A percentile compares a stretch with the other conserved stretches of the same genome.
phyloP scores from a whole-genome alignment of 2,797 vertebrate species.

The Micropoecilia bifurca region DNA sequence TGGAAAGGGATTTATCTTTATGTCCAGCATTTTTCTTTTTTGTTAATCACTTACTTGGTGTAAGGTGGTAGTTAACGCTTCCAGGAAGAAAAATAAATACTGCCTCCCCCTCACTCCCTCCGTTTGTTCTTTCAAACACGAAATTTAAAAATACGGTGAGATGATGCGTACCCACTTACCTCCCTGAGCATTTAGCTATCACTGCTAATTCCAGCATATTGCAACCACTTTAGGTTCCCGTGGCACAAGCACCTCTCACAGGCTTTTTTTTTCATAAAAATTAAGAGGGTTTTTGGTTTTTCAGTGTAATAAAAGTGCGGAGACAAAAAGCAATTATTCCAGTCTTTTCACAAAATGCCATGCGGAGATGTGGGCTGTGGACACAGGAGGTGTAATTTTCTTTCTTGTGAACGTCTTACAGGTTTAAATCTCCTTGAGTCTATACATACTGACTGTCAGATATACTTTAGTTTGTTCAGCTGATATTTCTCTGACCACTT shows the following conservation, averaged over 20 bases:
- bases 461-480: neutral
- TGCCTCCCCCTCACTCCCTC: slow-evolving; percentile 26
- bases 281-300: slow-evolving; percentile 68
- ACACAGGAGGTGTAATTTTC: slow-evolving; percentile 50
- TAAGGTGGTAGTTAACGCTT: slow-evolving; percentile 5
- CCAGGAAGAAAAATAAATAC: neutral
- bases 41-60: neutral
- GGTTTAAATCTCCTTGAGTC: slow-evolving; percentile 6
- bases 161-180: slow-evolving; percentile 70
- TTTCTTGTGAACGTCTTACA: slow-evolving; percentile 46
- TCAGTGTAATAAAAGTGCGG: slow-evolving; percentile 64
- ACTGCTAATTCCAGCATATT: slow-evolving; percentile 70
- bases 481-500: neutral
- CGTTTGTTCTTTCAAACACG: slow-evolving; percentile 53
- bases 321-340: slow-evolving; percentile 70
- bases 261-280: slow-evolving; percentile 55
- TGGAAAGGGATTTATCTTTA: neutral
- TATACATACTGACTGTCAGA: slow-evolving; percentile 12
- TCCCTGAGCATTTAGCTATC: slow-evolving; percentile 63
- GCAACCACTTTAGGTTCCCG: slow-evolving; percentile 67
- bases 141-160: slow-evolving; percentile 77
- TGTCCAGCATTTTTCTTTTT: neutral
- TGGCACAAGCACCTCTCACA: slow-evolving; percentile 67
- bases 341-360: slow-evolving; percentile 60
- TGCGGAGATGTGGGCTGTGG: slow-evolving; percentile 52